phyloP scores from a whole-genome alignment of 1,140 invertebrate species.

The Zaprionus capensis region DNA sequence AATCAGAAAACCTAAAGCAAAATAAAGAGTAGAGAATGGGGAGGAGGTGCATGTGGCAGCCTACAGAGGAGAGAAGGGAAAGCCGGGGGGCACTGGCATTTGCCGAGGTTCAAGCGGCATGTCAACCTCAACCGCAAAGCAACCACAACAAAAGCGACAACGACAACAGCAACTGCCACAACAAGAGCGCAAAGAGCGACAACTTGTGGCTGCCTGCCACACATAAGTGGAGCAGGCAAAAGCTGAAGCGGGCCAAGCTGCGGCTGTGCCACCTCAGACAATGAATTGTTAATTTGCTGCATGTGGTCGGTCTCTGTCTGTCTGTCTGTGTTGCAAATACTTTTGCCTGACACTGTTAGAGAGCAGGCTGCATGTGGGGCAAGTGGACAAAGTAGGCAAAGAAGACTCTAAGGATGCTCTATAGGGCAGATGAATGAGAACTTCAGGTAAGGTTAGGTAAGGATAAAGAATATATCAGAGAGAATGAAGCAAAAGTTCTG shows the following conservation, averaged over 20 bases:
- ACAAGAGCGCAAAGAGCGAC: constrained; percentile 29
- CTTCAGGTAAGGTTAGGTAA: not conserved
- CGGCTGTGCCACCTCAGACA: constrained; percentile 37
- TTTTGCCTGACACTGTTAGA: constrained; percentile 32
- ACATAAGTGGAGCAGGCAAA: constrained; percentile 47
- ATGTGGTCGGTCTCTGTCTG: constrained; percentile 15
- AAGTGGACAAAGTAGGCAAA: not conserved
- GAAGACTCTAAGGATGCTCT: not conserved
- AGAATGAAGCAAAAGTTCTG: too few species aligned
- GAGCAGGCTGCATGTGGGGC: not conserved
- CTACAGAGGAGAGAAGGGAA: not conserved
- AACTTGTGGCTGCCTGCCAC: constrained; percentile 68
- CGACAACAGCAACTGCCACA: constrained; percentile 40
- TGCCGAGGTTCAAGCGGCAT: constrained; percentile 53
- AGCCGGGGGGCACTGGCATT: not conserved
- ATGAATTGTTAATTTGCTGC: constrained; percentile 73
- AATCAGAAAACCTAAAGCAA: constrained; percentile 28
- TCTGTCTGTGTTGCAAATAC: constrained; percentile 34
- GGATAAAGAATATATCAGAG: too few species aligned
- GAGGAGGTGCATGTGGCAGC: constrained; percentile 12
- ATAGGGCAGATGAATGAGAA: not conserved
- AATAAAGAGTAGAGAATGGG: constrained; percentile 6
- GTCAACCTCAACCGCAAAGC: constrained; percentile 41
- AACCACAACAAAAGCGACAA: constrained; percentile 40
- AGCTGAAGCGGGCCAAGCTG: not conserved